Conservation (phyloP, 2,797 vertebrate species). For the Anas georgica region DNA sequence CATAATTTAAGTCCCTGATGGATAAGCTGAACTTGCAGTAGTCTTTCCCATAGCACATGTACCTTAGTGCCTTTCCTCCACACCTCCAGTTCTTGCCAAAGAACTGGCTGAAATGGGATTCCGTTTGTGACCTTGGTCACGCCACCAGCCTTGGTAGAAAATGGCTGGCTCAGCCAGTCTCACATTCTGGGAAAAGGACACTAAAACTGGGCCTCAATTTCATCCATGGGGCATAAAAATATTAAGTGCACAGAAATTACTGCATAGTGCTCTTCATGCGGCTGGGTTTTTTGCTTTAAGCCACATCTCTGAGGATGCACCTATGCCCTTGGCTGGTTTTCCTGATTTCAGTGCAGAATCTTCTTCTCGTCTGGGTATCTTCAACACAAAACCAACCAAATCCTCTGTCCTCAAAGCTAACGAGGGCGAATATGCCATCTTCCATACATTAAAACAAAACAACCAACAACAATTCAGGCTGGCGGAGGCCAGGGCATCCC, state of each 20-base stretch:
- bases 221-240: background rate
- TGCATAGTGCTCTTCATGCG: background rate
- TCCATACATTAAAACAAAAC: background rate
- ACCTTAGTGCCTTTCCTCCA: background rate
- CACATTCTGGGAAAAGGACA: background rate
- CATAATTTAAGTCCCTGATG: background rate
- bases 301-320: background rate
- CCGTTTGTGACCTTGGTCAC: background rate
- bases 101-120: background rate
- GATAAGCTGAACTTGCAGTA: background rate
- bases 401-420: background rate
- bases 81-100: background rate
- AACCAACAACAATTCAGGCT: background rate
- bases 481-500: background rate
- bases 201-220: background rate
- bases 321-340: background rate
- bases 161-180: background rate
- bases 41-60: background rate
- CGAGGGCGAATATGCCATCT: rapidly evolving
- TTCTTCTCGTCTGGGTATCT: background rate
- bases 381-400: background rate
- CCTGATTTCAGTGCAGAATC: background rate
- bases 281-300: background rate
- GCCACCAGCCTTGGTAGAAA: background rate
- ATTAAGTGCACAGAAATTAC: rapidly evolving